Conservation (phyloP, 2,113 vertebrate genomes). For the Vombatus ursinus region DNA sequence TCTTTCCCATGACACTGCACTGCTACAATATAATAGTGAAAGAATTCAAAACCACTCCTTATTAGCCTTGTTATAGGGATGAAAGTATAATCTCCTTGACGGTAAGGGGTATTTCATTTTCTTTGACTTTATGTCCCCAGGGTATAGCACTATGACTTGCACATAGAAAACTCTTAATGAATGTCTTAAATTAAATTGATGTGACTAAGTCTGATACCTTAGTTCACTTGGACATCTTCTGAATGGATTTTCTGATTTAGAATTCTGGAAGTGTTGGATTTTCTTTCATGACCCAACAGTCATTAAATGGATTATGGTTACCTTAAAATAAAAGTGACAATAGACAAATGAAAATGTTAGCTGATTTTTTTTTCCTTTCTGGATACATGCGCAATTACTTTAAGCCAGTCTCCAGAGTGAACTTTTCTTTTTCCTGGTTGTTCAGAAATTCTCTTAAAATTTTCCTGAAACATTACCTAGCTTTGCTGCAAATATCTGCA, state of each 20-base stretch:
- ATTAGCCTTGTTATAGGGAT: too few species aligned
- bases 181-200: neutral
- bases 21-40: too few species aligned
- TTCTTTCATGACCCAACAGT: conserved; percentile 52
- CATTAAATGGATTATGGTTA: conserved; percentile 16
- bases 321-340: conserved; percentile 18
- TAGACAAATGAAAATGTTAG: neutral
- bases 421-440: conserved; percentile 32
- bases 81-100: neutral
- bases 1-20: too few species aligned
- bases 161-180: neutral
- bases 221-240: neutral
- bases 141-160: neutral
- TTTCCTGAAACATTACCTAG: conserved; percentile 23
- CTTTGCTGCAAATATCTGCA: conserved; percentile 48
- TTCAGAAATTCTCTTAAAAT: conserved; percentile 49
- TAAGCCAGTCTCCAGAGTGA: neutral
- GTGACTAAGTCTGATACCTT: neutral
- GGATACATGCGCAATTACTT: neutral
- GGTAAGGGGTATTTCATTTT: neutral
- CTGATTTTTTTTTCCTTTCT: conserved; percentile 7
- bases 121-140: neutral
- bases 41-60: too few species aligned
- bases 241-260: neutral
- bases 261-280: neutral